A percentile compares a stretch with the other conserved stretches of the same genome.
Evolutionary conservation across 2,797 vertebrate species (phyloP).

Genomic region (Enteromius thamalakanensis): DNA sequence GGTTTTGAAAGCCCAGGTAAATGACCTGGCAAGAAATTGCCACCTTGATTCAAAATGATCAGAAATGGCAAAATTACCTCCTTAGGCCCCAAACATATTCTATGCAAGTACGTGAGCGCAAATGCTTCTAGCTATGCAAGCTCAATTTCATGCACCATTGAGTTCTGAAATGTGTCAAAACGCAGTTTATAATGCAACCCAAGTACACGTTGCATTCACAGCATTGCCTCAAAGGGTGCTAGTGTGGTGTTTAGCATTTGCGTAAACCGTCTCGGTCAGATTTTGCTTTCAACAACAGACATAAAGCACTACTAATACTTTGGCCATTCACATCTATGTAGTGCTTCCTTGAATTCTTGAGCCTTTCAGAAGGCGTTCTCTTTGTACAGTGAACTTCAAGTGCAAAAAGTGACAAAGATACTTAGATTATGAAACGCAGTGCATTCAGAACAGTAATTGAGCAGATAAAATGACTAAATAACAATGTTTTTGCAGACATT

Average conservation of each 20-base stretch:
- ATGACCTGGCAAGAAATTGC: slow-evolving; percentile 6
- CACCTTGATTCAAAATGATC: slow-evolving; percentile 20
- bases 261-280: background rate
- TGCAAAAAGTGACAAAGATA: background rate
- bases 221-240: background rate
- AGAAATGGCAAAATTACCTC: background rate
- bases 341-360: background rate
- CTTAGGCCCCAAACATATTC: slow-evolving; percentile 8
- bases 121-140: slow-evolving; percentile 33
- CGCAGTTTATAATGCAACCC: slow-evolving; percentile 12
- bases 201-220: background rate
- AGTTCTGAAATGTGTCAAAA: slow-evolving; percentile 28
- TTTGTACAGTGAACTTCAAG: background rate
- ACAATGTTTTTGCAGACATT: slow-evolving; percentile 15
- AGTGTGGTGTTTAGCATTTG: background rate
- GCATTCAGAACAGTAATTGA: background rate
- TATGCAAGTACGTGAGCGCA: background rate
- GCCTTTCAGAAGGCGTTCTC: background rate
- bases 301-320: background rate
- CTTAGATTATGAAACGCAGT: background rate
- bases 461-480: background rate
- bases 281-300: slow-evolving; percentile 1
- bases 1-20: slow-evolving; percentile 8
- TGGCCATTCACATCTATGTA: background rate
- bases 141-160: slow-evolving; percentile 39